Base-by-base conservation (phyloP, 2,888 invertebrate genomes). In the Onchidella celtica region DNA sequence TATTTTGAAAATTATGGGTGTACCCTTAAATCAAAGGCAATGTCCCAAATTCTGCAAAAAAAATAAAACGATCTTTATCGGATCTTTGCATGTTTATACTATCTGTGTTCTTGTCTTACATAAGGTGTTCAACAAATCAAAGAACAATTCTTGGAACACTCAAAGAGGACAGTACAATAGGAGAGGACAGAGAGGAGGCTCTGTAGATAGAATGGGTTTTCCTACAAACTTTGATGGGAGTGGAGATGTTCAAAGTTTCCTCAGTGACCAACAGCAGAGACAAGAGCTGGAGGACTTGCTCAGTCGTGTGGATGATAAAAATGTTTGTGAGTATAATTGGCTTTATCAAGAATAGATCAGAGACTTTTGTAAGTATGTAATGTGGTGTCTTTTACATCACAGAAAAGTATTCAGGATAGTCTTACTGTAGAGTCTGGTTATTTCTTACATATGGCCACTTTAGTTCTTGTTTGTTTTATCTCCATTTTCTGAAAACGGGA, bases 241-340 rank as follows among this genome's bases (percentile, higher is more conserved):
- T 0, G 80, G 59, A 2, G 84, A 84, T 59, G 81, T 85, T n/a
- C 79, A 66, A 34, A 75, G 63, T 29, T 83, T 82, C 32, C 63
- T 86, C 61, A 65, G 66, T 27, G 84, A 85, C 61, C 75, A 87
- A 80, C 82, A 88, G 32, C 86, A 89, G 70, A 86, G 88, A 72
- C 79, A 85, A 47, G 89, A 92, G 69, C 88, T 92, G 63, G 90
- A 91, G 77, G 84, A 88, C 21, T 85, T 91, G 4, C 86, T 91
- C 65, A 83, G 88, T 73, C 91, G 89, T 81, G 90, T 91, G 70
- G 90, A 92, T 83, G 88, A 90, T 73, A 87, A 89, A 36, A 87
- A 89, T 66, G 90, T 91, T 70, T 90, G 92, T 92, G 86, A 90
- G 91, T 87, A 17, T 47, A 6, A 47, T 47, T 17, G 6, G 47